phyloP scores from a whole-genome alignment of 2,797 vertebrate species.

The Lepilemur ruficaudatus region DNA sequence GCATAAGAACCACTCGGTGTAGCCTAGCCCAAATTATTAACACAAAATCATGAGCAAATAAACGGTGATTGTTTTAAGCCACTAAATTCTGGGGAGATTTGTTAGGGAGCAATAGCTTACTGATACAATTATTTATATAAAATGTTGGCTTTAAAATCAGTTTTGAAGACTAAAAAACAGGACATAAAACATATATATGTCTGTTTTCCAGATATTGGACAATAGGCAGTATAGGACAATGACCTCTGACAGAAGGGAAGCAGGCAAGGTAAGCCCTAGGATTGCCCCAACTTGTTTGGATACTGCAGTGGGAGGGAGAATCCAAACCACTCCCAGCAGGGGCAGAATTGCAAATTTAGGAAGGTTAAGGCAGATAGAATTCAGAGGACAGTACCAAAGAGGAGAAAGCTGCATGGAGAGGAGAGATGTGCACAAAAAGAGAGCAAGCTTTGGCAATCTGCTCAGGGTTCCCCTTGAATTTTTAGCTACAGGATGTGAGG shows the following conservation, averaged over 20 bases:
- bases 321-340: background rate
- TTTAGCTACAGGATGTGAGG: background rate
- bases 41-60: background rate
- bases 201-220: background rate
- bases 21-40: background rate
- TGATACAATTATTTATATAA: background rate
- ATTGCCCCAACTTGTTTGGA: background rate
- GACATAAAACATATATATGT: background rate
- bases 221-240: background rate
- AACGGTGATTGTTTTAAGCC: background rate
- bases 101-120: background rate
- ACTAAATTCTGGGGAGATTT: background rate
- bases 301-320: background rate
- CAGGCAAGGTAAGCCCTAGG: background rate
- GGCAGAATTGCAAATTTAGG: background rate
- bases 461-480: background rate
- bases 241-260: background rate
- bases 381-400: background rate
- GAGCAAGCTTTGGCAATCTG: background rate
- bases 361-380: background rate
- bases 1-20: background rate
- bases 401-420: background rate
- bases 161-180: background rate
- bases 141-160: background rate
- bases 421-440: background rate